These are phyloP conservation scores for Amphibalanus amphitrite DNA, from an alignment of 1,140 invertebrate species.

Conservation along the genomic window DNA sequence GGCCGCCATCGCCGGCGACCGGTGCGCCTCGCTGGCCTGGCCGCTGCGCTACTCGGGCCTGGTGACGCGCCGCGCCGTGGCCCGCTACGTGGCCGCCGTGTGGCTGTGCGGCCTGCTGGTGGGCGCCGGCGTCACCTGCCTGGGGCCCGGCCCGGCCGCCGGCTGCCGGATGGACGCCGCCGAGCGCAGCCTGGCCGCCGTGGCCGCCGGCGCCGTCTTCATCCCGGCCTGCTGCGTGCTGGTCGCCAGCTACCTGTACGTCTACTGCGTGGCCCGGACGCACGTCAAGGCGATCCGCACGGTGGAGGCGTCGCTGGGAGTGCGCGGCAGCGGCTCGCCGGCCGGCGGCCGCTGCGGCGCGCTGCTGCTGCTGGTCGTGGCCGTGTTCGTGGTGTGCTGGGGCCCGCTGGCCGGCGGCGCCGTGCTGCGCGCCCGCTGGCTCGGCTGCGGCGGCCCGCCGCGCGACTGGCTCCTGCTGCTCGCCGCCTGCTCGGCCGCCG, in stretches of 20 bases:
- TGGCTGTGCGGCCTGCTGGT: not conserved
- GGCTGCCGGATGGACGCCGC: conserved; percentile 32
- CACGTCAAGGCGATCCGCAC: conserved; percentile 46
- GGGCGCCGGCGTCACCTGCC: not conserved
- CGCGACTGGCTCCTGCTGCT: not conserved
- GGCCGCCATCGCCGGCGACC: not conserved
- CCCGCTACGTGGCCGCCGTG: not conserved
- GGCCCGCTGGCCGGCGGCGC: not conserved
- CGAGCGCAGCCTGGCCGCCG: conserved; percentile 31
- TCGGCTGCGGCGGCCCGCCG: not conserved
- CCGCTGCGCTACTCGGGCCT: not conserved
- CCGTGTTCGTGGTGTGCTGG: not conserved
- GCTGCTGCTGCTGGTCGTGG: not conserved
- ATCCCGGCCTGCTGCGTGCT: conserved; percentile 35
- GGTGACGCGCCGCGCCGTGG: not conserved
- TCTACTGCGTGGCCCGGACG: conserved; percentile 42
- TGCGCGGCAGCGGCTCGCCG: not conserved
- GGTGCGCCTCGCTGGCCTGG: not conserved
- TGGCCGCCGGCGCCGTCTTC: conserved; percentile 29
- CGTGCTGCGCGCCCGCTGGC: not conserved
- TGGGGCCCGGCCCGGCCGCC: conserved; percentile 9
- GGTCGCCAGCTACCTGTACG: conserved; percentile 43
- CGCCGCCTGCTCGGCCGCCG: not conserved
- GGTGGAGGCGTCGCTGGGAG: conserved; percentile 36
- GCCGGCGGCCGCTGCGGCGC: not conserved